phyloP scores from a whole-genome alignment of 2,888 invertebrate genomes.

The Neoascia interrupta region DNA sequence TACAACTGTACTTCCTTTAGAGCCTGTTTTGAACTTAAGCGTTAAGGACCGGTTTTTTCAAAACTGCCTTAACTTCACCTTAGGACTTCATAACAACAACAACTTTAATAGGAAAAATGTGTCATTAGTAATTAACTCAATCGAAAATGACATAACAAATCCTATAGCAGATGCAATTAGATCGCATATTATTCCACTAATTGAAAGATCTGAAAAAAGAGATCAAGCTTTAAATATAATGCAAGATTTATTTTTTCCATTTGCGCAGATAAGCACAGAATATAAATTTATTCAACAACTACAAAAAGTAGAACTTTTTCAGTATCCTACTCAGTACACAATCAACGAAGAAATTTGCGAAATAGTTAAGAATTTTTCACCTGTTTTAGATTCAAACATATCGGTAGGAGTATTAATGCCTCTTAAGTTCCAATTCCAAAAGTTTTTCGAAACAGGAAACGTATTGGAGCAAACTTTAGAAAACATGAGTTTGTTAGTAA shows the following conservation, averaged over 20 bases:
- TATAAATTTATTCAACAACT: not conserved
- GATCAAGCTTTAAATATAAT: not conserved
- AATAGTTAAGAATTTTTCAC: not conserved
- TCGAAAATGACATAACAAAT: not conserved
- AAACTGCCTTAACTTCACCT: not conserved
- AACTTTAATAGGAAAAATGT: constrained; percentile 4
- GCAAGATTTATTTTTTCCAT: no score
- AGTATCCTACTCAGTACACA: not conserved
- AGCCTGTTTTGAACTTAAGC: no score
- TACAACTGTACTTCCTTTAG: no score
- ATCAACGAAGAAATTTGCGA: constrained; percentile 7
- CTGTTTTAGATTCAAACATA: not conserved
- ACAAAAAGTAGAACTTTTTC: not conserved
- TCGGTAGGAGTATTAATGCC: not conserved
- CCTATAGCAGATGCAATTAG: not conserved
- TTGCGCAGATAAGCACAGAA: not conserved
- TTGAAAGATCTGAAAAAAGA: not conserved
- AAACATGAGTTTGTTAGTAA: not conserved
- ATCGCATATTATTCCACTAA: not conserved
- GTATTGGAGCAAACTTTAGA: not conserved
- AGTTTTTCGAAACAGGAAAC: not conserved
- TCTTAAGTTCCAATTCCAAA: not conserved
- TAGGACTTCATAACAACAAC: not conserved
- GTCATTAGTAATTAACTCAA: not conserved
- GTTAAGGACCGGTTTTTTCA: no score